Conservation (phyloP, 2,113 vertebrate genomes). For the Clarias gariepinus region DNA sequence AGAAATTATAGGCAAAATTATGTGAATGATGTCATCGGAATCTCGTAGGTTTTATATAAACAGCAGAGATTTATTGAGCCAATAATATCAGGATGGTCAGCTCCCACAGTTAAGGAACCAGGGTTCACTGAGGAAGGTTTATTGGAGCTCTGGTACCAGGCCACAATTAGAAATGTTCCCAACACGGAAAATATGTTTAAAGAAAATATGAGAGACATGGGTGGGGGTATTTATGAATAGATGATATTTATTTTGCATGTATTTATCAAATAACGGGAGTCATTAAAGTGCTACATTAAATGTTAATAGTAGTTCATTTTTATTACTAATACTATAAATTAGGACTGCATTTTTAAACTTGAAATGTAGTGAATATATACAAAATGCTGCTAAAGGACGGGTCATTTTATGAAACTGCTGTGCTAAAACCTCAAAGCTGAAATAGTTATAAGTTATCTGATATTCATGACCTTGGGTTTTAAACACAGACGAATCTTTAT, state of each 20-base stretch:
- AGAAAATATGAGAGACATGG: conserved; percentile 48
- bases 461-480: background rate
- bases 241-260: conserved; percentile 63
- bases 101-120: conserved; percentile 49
- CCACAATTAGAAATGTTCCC: conserved; percentile 63
- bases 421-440: background rate
- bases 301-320: conserved; percentile 69
- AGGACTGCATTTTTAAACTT: conserved; percentile 68
- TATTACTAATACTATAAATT: conserved; percentile 70
- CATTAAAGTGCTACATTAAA: conserved; percentile 59
- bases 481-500: no score
- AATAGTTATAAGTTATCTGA: background rate
- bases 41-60: conserved; percentile 37
- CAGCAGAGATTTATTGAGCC: conserved; percentile 45
- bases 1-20: conserved; percentile 29
- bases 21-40: conserved; percentile 50
- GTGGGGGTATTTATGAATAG: conserved; percentile 57
- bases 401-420: background rate
- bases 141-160: conserved; percentile 56
- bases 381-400: background rate
- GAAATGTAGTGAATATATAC: conserved; percentile 62
- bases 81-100: conserved; percentile 43
- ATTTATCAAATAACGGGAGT: conserved; percentile 60
- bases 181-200: conserved; percentile 57
- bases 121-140: conserved; percentile 54